These are phyloP conservation scores for Dermochelys coriacea DNA, from an alignment of 2,797 vertebrate species.

Conservation along the genomic window DNA sequence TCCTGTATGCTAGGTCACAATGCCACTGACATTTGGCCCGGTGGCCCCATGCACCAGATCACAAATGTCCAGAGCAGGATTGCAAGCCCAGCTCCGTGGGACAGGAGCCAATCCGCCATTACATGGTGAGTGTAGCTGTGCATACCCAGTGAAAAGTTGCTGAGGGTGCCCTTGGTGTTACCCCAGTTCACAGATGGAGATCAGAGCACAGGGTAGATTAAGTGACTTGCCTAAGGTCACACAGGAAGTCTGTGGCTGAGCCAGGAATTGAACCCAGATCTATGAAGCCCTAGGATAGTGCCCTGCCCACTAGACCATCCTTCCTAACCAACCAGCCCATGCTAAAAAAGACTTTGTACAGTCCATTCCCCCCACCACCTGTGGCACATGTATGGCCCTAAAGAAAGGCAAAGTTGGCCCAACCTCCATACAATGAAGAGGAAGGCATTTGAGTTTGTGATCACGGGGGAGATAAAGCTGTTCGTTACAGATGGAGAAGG, in stretches of 20 bases:
- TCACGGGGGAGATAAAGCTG: too few relatives aligned
- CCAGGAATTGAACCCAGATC: not conserved
- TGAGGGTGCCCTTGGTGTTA: not conserved
- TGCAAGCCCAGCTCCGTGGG: not conserved
- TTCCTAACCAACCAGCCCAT: not conserved
- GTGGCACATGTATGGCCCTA: too few relatives aligned
- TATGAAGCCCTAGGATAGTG: not conserved
- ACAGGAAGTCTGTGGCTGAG: not conserved
- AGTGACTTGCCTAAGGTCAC: not conserved
- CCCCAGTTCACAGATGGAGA: not conserved
- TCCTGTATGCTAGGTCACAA: not conserved
- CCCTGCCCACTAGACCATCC: fast-evolving
- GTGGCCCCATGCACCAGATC: not conserved
- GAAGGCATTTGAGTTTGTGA: too few relatives aligned
- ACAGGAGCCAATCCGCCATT: not conserved
- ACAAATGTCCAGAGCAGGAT: not conserved
- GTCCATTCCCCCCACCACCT: too few relatives aligned
- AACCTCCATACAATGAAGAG: too few relatives aligned
- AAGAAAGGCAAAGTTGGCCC: too few relatives aligned
- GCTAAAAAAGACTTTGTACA: not conserved
- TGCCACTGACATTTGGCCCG: too few relatives aligned
- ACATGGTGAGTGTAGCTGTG: not conserved
- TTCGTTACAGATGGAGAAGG: too few relatives aligned
- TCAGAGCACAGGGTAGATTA: not conserved
- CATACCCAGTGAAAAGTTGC: not conserved